Evolutionary conservation across 2,888 invertebrate genomes (phyloP), one percentile per base, ranked within the genome.

Genomic region (Agrochola lychnidis): DNA sequence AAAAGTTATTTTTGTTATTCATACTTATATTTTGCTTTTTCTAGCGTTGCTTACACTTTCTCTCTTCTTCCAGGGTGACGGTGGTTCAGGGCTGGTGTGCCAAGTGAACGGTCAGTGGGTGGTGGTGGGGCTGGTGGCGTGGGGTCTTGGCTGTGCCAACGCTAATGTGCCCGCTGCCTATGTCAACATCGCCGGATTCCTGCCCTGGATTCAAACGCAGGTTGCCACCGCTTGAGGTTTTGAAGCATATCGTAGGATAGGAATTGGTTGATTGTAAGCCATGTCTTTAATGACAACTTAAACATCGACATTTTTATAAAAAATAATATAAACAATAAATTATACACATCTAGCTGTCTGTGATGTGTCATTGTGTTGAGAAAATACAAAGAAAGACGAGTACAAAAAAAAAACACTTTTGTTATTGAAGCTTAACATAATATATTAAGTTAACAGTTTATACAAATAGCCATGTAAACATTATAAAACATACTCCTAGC

Each of bases 121-220:
- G 73, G 96, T 98, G 1, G 97, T 97, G 12, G 98, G 98, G 0
- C 92, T 98, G 81, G 98, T 98, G 22, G 94, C 98, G 42, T 98
- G 98, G 98, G 98, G 98, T 0, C 97, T 98, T 57, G 98, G 97
- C 67, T 98, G 98, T 85, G 98, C 98, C 0, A 96, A 94, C 83
- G 93, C 97, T 0, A 97, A 97, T 77, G 97, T 98, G 10, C 98
- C 98, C 0, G 98, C 98, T 0, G 98, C 98, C 36, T 98, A 98
- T 90, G 98, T 98, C 42, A 98, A 98, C 89, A 97, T 98, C 3
- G 97, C 97, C 10, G 97, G 97, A 42, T 97, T 97, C 84, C 90
- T 97, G 67, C 94, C 97, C 6, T 98, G 98, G 98, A 98, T 98
- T 92, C 97, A 97, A 86, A 94, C 94, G 71, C 96, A 96, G 87